These are phyloP conservation scores for Petromus typicus DNA, from an alignment of 2,113 vertebrate genomes.

Conservation along the genomic window DNA sequence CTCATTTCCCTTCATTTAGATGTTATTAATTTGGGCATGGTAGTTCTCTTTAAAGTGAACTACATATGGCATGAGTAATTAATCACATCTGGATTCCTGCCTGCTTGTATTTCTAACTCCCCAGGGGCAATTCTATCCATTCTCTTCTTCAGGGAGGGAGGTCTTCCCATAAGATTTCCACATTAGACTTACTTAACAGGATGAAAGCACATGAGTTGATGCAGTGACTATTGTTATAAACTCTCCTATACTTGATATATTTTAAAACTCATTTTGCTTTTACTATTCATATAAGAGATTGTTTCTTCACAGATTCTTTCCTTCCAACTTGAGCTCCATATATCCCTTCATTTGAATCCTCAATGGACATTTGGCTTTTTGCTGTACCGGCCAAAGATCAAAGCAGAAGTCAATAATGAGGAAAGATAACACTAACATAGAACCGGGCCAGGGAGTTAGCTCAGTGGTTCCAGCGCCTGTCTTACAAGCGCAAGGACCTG, in stretches of 20 bases:
- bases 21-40: not conserved
- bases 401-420: conserved; percentile 47
- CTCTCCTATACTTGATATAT: not conserved
- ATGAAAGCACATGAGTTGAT: not conserved
- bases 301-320: not conserved
- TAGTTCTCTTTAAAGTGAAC: not conserved
- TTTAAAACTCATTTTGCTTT: not conserved
- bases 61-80: not conserved
- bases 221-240: not conserved
- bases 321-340: not conserved
- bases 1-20: not conserved
- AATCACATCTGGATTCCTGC: not conserved
- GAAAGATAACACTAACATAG: conserved; percentile 54
- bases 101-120: not conserved
- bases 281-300: conserved; percentile 16
- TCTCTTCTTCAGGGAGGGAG: not conserved
- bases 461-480: no score
- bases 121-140: not conserved
- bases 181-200: not conserved
- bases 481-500: no score
- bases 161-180: not conserved
- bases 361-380: conserved; percentile 13
- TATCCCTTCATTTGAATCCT: conserved; percentile 9
- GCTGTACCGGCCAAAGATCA: not conserved
- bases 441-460: no score